Base-by-base conservation (phyloP, 2,797 vertebrate genomes). In the Artibeus jamaicensis region DNA sequence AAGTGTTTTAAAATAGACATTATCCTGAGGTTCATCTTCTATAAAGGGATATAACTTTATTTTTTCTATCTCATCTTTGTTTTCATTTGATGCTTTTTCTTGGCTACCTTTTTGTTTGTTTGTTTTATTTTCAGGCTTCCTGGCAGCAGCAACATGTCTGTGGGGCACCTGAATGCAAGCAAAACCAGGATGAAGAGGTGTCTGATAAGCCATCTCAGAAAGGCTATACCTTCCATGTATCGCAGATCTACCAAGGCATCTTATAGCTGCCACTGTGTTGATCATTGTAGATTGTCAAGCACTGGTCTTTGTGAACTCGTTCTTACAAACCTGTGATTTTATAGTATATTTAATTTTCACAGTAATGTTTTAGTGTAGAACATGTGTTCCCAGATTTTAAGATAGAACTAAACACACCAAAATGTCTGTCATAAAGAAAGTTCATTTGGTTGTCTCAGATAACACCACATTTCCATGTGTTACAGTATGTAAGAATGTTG, bases 1-100 rank as follows among this genome's bases (percentile, higher is more conserved):
- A 96, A 97, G 97, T 98, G 98, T 0, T 97, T 96, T 55, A 99
- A 65, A 95, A 95, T 99, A 99, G 16, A 99, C 99, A 6, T 99
- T 99, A 18, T 99, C 99, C 86, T 99, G 98, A 0, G 99, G 99
- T 2, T 92, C 96, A 98, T 97, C 98, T 77, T 90, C 96, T 96
- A 97, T 98, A 15, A 42, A 98, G 0, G 97, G 96, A 0, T 92
- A 95, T 98, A 98, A 98, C 14, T 99, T 98, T 59, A 98, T 97
- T 81, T 96, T 98, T 86, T 97, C 96, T 81, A 97, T 94, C 11
- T 98, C 96, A 65, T 65, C 29, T 32, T 1, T 85, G 24, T 93
- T 97, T 94, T 90, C 59, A 62, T 6, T 62, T 65, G 32, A n/a
- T 65, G 62, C 62, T 65, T 65, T 65, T 65, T 65, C 32, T n/a